A percentile compares a stretch with the other conserved stretches of the same genome.
Evolutionary conservation across 2,113 vertebrate genomes (phyloP).

Genomic region (Rousettus leschenaultii): DNA sequence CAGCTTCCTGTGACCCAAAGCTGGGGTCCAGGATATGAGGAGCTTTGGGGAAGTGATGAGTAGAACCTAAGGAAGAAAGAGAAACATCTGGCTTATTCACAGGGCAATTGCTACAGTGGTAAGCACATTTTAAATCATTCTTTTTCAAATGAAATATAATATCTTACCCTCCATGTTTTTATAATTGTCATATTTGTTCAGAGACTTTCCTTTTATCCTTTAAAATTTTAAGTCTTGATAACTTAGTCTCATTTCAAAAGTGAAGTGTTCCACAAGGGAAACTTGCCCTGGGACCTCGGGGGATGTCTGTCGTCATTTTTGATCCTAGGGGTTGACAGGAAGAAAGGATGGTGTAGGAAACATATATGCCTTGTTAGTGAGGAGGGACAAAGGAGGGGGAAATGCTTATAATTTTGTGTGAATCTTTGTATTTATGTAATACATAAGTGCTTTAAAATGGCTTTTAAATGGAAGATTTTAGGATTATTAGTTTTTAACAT

Average conservation of each 20-base stretch:
- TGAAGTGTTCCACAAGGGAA: background rate
- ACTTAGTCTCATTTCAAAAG: background rate
- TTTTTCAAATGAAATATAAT: background rate
- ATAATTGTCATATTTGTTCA: background rate
- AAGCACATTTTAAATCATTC: background rate
- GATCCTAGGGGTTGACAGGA: background rate
- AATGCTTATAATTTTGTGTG: background rate
- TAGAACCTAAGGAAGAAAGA: background rate
- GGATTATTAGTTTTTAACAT: background rate
- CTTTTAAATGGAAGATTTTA: background rate
- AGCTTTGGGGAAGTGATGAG: fast-evolving
- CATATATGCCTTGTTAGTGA: background rate
- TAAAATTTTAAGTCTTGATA: background rate
- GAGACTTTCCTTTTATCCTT: background rate
- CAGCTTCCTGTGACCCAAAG: background rate
- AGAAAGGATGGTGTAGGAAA: background rate
- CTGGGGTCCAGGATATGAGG: background rate
- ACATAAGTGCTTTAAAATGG: background rate
- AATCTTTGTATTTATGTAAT: background rate
- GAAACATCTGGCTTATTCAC: background rate
- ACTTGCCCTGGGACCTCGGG: background rate
- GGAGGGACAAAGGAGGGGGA: background rate
- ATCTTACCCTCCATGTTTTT: background rate
- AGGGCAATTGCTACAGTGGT: background rate
- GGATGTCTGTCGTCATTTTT: background rate